phyloP scores from a whole-genome alignment of 1,140 invertebrate genomes.

The Drosophila guanche region DNA sequence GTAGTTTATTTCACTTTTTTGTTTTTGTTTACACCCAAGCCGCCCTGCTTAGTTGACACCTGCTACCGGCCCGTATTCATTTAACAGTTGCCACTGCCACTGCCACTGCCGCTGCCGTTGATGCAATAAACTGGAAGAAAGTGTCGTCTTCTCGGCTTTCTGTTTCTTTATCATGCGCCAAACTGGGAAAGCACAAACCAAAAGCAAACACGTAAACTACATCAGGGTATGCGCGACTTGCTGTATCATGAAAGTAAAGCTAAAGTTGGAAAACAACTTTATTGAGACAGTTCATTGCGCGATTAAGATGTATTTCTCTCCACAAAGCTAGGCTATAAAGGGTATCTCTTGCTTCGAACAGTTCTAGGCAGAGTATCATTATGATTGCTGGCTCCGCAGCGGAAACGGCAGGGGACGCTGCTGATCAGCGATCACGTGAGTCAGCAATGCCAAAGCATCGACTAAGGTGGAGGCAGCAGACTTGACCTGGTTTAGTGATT shows the following conservation, averaged over 20 bases:
- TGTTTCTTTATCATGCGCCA: constrained; percentile 38
- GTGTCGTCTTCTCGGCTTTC: constrained; percentile 65
- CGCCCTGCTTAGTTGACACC: constrained; percentile 55
- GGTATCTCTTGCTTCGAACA: constrained; percentile 8
- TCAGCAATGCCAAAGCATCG: constrained; percentile 15
- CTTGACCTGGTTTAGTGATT: constrained; percentile 59
- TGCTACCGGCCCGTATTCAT: constrained; percentile 66
- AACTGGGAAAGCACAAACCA: constrained; percentile 22
- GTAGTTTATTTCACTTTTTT: constrained; percentile 44
- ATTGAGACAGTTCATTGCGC: no score
- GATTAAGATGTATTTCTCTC: no score
- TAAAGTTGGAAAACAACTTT: no score
- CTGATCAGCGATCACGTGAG: constrained; percentile 13
- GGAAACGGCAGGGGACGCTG: constrained; percentile 41
- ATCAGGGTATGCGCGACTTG: no score
- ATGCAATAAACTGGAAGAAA: constrained; percentile 78
- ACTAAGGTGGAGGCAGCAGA: constrained; percentile 12
- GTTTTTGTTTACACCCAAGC: constrained; percentile 1
- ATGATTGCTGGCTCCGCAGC: constrained; percentile 24
- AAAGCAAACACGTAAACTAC: constrained; percentile 6
- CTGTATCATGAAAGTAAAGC: no score
- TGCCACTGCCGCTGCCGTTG: constrained; percentile 32
- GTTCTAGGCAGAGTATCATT: no score
- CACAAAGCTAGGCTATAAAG: no score
- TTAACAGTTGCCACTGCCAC: constrained; percentile 17